phyloP scores from a whole-genome alignment of 53 echinoderm and acorn worm species.

The Antedon mediterranea region DNA sequence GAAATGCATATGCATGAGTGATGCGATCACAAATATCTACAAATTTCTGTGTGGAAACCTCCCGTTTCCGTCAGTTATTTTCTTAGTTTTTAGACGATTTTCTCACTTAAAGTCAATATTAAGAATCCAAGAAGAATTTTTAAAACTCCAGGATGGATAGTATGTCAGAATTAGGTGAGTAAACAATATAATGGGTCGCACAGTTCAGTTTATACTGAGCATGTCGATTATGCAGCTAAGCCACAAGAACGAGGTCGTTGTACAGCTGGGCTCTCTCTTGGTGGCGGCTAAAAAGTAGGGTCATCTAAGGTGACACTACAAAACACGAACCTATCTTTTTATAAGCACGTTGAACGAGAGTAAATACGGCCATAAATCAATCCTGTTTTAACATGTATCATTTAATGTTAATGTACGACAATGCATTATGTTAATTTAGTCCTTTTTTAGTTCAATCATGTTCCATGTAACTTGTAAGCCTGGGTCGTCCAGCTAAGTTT shows the following conservation, averaged over 20 bases:
- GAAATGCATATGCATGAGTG: conserved; percentile 1
- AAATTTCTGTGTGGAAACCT: background rate
- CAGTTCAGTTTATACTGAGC: background rate
- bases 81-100: background rate
- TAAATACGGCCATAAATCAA: too few species aligned
- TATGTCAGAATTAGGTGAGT: background rate
- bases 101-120: background rate
- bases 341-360: background rate
- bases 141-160: background rate
- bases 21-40: background rate
- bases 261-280: background rate
- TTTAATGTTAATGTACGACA: too few species aligned
- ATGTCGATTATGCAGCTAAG: background rate
- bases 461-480: too few species aligned
- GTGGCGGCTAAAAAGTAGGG: background rate
- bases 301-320: background rate
- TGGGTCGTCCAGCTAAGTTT: too few species aligned
- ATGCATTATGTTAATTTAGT: too few species aligned
- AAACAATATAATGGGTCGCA: background rate
- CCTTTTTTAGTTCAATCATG: too few species aligned
- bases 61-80: background rate
- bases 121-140: background rate
- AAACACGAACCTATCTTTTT: background rate
- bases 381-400: too few species aligned
- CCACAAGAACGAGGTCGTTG: background rate